These are phyloP conservation scores for Dasysyrphus albostriatus DNA, from an alignment of 2,888 invertebrate species.

Conservation along the genomic window DNA sequence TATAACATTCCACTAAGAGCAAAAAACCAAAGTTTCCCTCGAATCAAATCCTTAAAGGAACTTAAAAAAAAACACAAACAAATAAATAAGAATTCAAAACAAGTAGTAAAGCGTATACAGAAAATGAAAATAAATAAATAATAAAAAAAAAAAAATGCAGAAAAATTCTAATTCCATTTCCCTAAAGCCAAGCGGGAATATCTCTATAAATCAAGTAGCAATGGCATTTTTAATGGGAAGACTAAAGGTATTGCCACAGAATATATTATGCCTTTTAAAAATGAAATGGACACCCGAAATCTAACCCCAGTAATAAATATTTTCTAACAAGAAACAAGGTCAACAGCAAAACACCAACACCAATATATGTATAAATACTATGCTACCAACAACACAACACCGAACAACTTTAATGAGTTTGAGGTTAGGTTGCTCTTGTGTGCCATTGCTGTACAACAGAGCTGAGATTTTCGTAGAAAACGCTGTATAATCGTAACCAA, in stretches of 20 bases:
- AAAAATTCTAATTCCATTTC: constrained; percentile 52
- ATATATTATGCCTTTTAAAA: constrained; percentile 70
- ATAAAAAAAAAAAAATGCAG: too few species aligned
- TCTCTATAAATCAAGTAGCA: constrained; percentile 66
- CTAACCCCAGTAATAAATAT: constrained; percentile 69
- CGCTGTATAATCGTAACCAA: constrained; percentile 27
- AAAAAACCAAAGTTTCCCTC: not conserved
- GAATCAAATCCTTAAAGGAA: not conserved
- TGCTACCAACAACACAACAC: constrained; percentile 1
- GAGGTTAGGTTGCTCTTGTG: constrained; percentile 45
- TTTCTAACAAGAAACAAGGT: constrained; percentile 62
- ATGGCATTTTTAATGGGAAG: constrained; percentile 66
- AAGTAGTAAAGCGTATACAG: constrained; percentile 20
- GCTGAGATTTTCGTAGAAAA: constrained; percentile 31
- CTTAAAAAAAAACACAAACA: not conserved
- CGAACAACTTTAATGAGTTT: constrained; percentile 65
- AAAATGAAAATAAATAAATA: constrained; percentile 17
- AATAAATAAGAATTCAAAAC: not conserved
- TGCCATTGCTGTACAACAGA: constrained; percentile 8
- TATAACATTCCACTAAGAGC: not conserved
- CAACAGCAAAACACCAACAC: constrained; percentile 45
- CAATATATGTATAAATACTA: too few species aligned
- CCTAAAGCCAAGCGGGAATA: constrained; percentile 12
- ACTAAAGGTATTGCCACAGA: constrained; percentile 60
- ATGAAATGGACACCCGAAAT: constrained; percentile 71